These are phyloP conservation scores for Plebejus anna DNA, from an alignment of 2,888 invertebrate species.

Conservation along the genomic window DNA sequence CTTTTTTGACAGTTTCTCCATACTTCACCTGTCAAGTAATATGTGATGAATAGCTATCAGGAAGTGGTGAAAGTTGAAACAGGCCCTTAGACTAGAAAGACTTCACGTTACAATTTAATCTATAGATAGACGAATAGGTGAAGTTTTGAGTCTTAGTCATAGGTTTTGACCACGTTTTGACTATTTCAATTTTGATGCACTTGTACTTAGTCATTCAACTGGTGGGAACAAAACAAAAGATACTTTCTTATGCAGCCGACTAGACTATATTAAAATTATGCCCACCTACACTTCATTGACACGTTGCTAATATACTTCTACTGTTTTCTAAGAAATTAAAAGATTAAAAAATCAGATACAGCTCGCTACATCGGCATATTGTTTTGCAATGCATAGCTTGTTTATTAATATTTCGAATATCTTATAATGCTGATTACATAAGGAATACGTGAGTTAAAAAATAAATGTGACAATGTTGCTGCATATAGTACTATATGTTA, in stretches of 20 bases:
- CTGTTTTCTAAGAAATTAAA: background rate
- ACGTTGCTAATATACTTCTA: background rate
- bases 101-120: background rate
- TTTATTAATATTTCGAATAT: conserved; percentile 64
- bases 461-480: conserved; percentile 69
- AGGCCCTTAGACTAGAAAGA: background rate
- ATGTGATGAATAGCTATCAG: no score
- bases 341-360: conserved; percentile 27
- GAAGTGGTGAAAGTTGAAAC: no score
- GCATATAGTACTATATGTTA: conserved; percentile 59
- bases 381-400: conserved; percentile 47
- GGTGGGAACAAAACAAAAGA: background rate
- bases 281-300: background rate
- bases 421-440: conserved; percentile 73
- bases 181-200: no score
- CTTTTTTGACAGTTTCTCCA: no score
- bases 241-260: no score
- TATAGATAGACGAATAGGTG: background rate
- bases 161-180: background rate
- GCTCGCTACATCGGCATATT: conserved; percentile 18
- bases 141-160: background rate
- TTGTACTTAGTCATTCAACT: background rate
- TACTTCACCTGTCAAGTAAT: no score
- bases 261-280: background rate
- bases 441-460: conserved; percentile 75